Base-by-base conservation (phyloP, 2,113 vertebrate genomes). In the Ornithorhynchus anatinus region DNA sequence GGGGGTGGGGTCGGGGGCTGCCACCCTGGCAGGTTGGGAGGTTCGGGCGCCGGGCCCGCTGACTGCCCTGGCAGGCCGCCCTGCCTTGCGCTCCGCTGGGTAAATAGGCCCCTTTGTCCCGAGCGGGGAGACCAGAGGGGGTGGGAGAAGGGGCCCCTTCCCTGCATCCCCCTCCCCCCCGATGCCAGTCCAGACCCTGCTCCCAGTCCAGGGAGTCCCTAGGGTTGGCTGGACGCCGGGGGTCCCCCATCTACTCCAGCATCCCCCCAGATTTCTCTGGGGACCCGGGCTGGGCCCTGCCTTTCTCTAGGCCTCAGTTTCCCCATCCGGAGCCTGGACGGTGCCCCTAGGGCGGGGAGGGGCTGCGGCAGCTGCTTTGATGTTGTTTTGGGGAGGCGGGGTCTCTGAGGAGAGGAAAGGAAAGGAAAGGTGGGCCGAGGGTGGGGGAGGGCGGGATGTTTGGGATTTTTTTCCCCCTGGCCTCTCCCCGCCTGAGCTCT, bases 1-100 rank as follows among this genome's bases (percentile, higher is more conserved):
- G 45, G 29, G 29, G n/a, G n/a, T 61, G 53, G 25, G n/a, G 67
- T 47, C 32, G n/a, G 60, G 54, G 75, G 61, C n/a, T n/a, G n/a
- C n/a, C n/a, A n/a, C n/a, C n/a, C n/a, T n/a, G n/a, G n/a, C 48
- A 33, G 59, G 33, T 23, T 15, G 43, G 60, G 22, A 39, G 23
- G 27, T 36, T 60, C 15, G 38, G 69, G 57, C 62, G 0, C 37
- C 2, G 42, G 9, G 67, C 52, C 52, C 37, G 53, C 44, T 67
- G 16, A 27, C 39, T 25, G 32, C 40, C n/a, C 61, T 9, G 45
- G 63, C 64, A n/a, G 12, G 38, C 61, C 33, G 39, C 25, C 52
- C 62, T 39, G 47, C 70, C 47, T 39, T 1, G 29, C 29, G 45
- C 23, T 48, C 23, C 29, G 45, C 23, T 27, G 23, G 29, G 23